Conservation (phyloP, 2,888 invertebrate species). For the Melipona beecheii region DNA sequence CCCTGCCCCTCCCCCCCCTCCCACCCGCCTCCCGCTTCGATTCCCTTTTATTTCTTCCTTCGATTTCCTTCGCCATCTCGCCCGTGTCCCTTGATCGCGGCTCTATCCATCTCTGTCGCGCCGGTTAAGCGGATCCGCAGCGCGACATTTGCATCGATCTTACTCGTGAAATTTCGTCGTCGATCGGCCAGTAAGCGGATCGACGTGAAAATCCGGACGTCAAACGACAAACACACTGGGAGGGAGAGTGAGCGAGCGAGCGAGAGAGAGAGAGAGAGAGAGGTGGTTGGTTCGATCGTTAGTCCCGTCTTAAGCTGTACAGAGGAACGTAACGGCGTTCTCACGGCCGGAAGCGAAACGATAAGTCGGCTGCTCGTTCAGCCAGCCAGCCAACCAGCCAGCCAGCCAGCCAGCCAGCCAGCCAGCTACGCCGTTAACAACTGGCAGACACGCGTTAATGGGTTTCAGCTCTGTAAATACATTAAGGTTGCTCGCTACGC, state of each 20-base stretch:
- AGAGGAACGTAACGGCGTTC: conserved; percentile 57
- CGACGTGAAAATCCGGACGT: conserved; percentile 42
- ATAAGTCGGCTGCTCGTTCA: conserved; percentile 68
- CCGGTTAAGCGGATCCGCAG: conserved; percentile 24
- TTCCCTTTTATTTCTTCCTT: background rate
- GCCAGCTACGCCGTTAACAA: conserved; percentile 70
- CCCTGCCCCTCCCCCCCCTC: background rate
- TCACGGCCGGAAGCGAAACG: conserved; percentile 69
- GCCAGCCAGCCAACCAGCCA: too few relatives aligned
- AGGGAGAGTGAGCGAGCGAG: conserved; percentile 13
- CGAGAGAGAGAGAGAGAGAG: background rate
- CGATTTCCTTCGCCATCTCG: background rate
- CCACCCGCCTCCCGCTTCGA: too few relatives aligned
- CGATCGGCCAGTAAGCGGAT: conserved; percentile 56
- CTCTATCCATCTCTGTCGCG: conserved; percentile 6
- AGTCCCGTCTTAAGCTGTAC: conserved; percentile 45
- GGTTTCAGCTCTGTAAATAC: conserved; percentile 78
- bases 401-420: conserved; percentile 41
- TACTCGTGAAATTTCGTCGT: conserved; percentile 32
- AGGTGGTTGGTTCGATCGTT: conserved; percentile 43
- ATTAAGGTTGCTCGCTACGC: conserved; percentile 69
- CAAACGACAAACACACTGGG: conserved; percentile 33
- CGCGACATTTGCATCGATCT: conserved; percentile 37
- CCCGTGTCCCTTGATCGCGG: background rate
- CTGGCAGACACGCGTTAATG: conserved; percentile 76